A percentile compares a stretch with the other conserved stretches of the same genome.
Evolutionary conservation across 2,113 vertebrate genomes (phyloP).

Genomic region (Herpetotheres cachinnans): DNA sequence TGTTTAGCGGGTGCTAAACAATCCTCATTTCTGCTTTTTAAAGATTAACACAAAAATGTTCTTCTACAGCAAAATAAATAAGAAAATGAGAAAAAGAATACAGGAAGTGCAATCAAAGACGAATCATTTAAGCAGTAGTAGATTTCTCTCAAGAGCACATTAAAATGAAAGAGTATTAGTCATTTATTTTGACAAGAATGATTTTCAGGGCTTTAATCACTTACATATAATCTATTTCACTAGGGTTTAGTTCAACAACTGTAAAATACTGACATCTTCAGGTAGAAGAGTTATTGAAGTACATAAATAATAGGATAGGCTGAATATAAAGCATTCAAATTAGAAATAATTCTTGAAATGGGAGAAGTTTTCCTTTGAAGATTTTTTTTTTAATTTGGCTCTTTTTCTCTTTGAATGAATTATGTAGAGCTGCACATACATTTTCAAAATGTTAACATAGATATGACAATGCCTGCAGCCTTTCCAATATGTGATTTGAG

Average conservation of each 20-base stretch:
- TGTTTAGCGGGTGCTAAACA: background rate
- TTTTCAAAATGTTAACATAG: background rate
- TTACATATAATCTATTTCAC: background rate
- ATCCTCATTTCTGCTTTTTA: background rate
- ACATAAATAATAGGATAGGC: background rate
- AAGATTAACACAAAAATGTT: background rate
- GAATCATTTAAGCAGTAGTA: background rate
- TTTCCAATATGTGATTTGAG: background rate
- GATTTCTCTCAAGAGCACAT: background rate
- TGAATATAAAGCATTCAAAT: background rate
- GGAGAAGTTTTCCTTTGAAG: background rate
- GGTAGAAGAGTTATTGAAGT: background rate
- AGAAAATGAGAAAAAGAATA: background rate
- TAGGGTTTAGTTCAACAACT: background rate
- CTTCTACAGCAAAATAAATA: background rate
- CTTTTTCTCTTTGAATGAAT: background rate
- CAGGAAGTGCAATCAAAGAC: background rate
- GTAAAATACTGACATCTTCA: constrained; percentile 27
- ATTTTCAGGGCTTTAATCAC: background rate
- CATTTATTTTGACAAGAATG: background rate
- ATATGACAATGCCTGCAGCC: background rate
- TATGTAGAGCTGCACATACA: background rate
- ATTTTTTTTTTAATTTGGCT: background rate
- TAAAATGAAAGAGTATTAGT: background rate
- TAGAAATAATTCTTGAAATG: background rate